Evolutionary conservation across 2,797 vertebrate species (phyloP).

Genomic region (Adelosebastes latens): DNA sequence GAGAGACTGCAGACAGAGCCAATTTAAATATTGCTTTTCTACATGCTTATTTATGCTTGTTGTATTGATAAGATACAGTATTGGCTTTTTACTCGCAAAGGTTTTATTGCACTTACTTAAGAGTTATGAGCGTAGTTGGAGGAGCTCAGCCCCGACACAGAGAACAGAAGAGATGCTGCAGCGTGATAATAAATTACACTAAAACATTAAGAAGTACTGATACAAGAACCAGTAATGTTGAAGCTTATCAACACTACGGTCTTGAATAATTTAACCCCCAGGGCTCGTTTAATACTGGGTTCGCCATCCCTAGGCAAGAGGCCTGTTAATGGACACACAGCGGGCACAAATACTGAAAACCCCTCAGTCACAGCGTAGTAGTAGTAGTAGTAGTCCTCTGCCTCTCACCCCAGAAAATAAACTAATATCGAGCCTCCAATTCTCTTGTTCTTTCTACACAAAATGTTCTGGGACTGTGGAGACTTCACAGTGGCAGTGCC

Average conservation of each 20-base stretch:
- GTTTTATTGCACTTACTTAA: not conserved
- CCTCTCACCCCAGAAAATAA: not conserved
- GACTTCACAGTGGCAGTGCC: constrained; percentile 9
- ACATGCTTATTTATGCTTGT: not conserved
- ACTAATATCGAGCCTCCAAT: not conserved
- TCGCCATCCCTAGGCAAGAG: not conserved
- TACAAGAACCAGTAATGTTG: not conserved
- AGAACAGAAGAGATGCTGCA: not conserved
- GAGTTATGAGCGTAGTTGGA: not conserved
- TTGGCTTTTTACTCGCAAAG: not conserved
- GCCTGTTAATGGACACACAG: not conserved
- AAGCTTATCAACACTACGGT: not conserved
- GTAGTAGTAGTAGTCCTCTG: not conserved
- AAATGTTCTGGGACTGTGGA: constrained; percentile 2
- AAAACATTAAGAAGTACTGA: not conserved
- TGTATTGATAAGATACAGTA: not conserved
- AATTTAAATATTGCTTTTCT: not conserved
- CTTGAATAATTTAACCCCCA: too few species aligned
- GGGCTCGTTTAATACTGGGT: not conserved
- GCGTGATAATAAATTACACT: not conserved
- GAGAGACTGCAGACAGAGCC: too few species aligned
- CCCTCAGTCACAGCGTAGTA: not conserved
- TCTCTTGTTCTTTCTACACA: not conserved
- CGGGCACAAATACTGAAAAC: not conserved
- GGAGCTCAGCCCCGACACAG: not conserved